A percentile compares a stretch with the other conserved stretches of the same genome.
Evolutionary conservation across 2,113 vertebrate genomes (phyloP).

Genomic region (Nerophis ophidion): DNA sequence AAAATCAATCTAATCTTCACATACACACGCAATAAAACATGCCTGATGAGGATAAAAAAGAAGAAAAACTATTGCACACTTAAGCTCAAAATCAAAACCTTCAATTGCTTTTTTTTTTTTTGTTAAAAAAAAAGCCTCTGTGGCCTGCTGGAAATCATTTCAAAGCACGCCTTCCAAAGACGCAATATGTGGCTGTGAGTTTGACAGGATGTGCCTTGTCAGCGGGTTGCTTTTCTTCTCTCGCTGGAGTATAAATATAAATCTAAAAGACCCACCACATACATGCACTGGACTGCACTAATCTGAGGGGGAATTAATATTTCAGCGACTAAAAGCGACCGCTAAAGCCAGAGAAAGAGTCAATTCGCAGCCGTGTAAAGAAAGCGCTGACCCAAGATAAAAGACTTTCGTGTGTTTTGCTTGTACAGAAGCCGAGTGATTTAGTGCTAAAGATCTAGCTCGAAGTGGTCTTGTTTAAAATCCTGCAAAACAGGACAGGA

Average conservation of each 20-base stretch:
- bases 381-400: constrained; percentile 44
- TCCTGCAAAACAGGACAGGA: too few relatives aligned
- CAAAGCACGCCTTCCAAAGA: constrained; percentile 5
- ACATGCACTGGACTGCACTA: constrained; percentile 21
- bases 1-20: constrained; percentile 64
- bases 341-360: constrained; percentile 36
- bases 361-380: constrained; percentile 39
- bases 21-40: constrained; percentile 45
- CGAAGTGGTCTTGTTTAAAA: too few relatives aligned
- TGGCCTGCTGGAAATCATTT: constrained; percentile 21
- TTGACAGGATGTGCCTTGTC: constrained; percentile 24
- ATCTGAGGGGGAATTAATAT: constrained; percentile 48
- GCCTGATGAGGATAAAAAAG: constrained; percentile 21
- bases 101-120: constrained; percentile 17
- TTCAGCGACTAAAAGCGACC: constrained; percentile 53
- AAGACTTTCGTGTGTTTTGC: constrained; percentile 23
- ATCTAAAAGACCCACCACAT: constrained; percentile 13
- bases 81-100: constrained; percentile 39
- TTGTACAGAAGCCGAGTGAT: constrained; percentile 27
- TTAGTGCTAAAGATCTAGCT: not conserved
- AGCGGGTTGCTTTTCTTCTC: constrained; percentile 1
- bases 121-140: not conserved
- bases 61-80: constrained; percentile 14
- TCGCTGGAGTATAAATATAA: constrained; percentile 7
- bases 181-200: constrained; percentile 13